Base-by-base conservation (phyloP, 1,140 invertebrate species). In the Drosophila murphyi region DNA sequence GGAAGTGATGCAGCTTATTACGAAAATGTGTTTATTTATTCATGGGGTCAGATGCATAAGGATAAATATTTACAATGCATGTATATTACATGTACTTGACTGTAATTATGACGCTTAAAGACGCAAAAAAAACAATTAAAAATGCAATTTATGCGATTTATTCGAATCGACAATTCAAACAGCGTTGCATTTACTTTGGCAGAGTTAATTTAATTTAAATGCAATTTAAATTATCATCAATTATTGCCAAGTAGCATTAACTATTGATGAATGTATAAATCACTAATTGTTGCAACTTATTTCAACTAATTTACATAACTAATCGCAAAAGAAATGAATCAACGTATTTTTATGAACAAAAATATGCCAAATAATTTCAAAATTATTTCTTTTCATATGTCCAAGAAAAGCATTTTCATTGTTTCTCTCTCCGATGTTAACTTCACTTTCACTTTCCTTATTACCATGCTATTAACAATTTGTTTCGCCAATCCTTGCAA, bases 291-390 rank as follows among this genome's bases (percentile, higher is more conserved):
- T n/a, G 2, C 43, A 52, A 43, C 4, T 62, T 50, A 55, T 70
- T 70, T 62, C 31, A 37, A 12, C 34, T 54, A 51, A 71, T 56
- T 71, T 71, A 60, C 68, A 71, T 50, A 34, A 20, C 3, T 41
- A 32, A 65, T 56, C 48, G 32, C 7, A 34, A 47, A 37, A 12
- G 28, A n/a, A 32, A 35, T 54, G 41, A 48, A 48, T 31, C 39
- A 43, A n/a, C 39, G 20, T 20, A 20, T 20, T 20, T 20, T 20
- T 20, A 20, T 20, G 20, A 54, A 20, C 34, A 43, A 35, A 34
- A n/a, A 57, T 5, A 39, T 12, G 20, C 35, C 34, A 2, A 43
- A 43, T 4, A 43, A 20, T 20, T 1, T 20, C n/a, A 43, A 5
- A 43, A n/a, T 43, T 3, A 0, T 43, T 3, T 43, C 7, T 43